Evolutionary conservation across 2,797 vertebrate genomes (phyloP), one percentile per base, ranked within the genome.

Genomic region (Lagodon rhomboides): DNA sequence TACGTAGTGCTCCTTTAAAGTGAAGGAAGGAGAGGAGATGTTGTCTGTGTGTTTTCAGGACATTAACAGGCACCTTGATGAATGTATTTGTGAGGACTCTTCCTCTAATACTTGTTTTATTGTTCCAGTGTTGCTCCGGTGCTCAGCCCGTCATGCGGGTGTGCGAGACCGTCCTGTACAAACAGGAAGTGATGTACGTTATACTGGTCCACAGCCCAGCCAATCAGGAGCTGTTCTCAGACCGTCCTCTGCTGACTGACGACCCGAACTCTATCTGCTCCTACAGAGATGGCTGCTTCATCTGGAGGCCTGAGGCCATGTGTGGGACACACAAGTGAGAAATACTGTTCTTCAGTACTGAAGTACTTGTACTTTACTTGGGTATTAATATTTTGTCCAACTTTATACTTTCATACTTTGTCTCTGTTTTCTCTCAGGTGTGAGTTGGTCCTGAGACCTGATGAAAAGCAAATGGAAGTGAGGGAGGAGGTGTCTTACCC

Each of bases 241-340:
- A 27, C 0, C 20, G 22, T 18, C 88, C 88, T 30, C 8, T 75
- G 15, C 78, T 94, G 49, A 30, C 67, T 3, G 22, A 79, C 11
- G 27, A 72, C 18, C 59, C 25, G 0, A 10, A 77, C 0, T 13
- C 44, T 3, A 58, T 91, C 25, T 91, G 88, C 38, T 62, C 56
- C 3, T 91, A 82, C 74, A 18, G 0, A 27, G 49, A 87, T 7
- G 79, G 83, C 0, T 2, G 11, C 1, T 72, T 91, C 23, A 73
- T 82, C 68, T 94, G 93, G 93, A 58, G 74, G 15, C 75, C 91
- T 22, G 83, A 93, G 79, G 90, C 92, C 79, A 92, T 93, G 75
- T 79, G 90, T 84, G 11, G 15, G 15, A 86, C 53, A 2, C 87
- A 91, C 63, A 0, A 5, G 85, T 83, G 51, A 75, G 61, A 22